These are phyloP conservation scores for Columba janthina DNA, from an alignment of 2,113 vertebrate species.

Conservation along the genomic window DNA sequence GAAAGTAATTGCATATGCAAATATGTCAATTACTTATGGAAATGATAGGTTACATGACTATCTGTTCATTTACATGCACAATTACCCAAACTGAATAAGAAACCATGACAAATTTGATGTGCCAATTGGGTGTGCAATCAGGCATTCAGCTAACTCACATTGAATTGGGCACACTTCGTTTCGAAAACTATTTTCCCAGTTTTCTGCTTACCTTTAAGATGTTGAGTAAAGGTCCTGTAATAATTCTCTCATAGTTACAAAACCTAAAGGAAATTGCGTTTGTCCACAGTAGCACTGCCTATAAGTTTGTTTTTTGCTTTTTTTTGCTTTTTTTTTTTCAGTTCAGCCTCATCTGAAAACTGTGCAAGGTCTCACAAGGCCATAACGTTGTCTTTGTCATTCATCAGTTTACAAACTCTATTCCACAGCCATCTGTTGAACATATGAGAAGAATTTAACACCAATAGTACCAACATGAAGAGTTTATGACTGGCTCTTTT, in stretches of 20 bases:
- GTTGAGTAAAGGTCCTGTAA: neutral
- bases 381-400: neutral
- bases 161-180: neutral
- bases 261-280: neutral
- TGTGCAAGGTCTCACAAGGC: neutral
- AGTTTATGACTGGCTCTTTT: neutral
- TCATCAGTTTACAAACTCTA: neutral
- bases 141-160: neutral
- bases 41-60: slow-evolving; percentile 17
- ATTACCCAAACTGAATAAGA: slow-evolving; percentile 1
- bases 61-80: slow-evolving; percentile 21
- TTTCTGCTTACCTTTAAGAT: neutral
- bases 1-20: neutral
- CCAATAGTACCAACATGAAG: neutral
- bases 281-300: neutral
- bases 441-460: neutral
- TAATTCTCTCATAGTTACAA: neutral
- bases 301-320: neutral
- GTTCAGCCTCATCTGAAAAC: neutral
- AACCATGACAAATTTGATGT: slow-evolving; percentile 16
- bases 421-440: neutral
- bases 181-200: neutral
- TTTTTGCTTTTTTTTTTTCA: no score
- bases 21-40: neutral
- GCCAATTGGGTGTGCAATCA: neutral